phyloP scores from a whole-genome alignment of 2,888 invertebrate species.

The Heliothis peltigera region DNA sequence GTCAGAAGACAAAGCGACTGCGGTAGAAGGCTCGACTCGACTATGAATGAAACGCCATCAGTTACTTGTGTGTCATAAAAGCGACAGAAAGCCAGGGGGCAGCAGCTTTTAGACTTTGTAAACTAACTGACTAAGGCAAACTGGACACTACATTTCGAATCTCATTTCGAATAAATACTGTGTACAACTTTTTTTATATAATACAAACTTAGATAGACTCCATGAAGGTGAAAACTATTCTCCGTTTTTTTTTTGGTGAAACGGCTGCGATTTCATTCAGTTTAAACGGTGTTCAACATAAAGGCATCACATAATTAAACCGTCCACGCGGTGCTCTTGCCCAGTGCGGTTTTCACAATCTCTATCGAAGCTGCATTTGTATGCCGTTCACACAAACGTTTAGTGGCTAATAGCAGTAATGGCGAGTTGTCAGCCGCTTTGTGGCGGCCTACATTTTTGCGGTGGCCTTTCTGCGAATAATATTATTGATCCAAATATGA shows the following conservation, averaged over 20 bases:
- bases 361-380: constrained; percentile 27
- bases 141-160: not conserved
- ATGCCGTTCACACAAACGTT: constrained; percentile 31
- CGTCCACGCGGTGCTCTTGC: not conserved
- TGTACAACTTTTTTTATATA: too few species aligned
- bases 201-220: too few species aligned
- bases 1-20: constrained; percentile 30
- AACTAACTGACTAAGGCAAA: not conserved
- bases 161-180: not conserved
- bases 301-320: constrained; percentile 10
- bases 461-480: constrained; percentile 29
- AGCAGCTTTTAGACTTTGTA: not conserved
- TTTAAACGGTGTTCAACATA: not conserved
- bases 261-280: not conserved
- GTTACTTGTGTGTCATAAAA: constrained; percentile 27
- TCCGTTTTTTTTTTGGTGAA: not conserved
- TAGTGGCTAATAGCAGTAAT: constrained; percentile 33
- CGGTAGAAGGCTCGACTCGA: constrained; percentile 16
- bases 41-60: constrained; percentile 40
- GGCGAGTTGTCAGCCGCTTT: constrained; percentile 33
- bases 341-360: constrained; percentile 16
- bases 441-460: constrained; percentile 46
- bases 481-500: constrained; percentile 33
- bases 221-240: not conserved
- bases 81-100: constrained; percentile 5